Conservation (phyloP, 2,113 vertebrate genomes). For the Toxotes jaculatrix region DNA sequence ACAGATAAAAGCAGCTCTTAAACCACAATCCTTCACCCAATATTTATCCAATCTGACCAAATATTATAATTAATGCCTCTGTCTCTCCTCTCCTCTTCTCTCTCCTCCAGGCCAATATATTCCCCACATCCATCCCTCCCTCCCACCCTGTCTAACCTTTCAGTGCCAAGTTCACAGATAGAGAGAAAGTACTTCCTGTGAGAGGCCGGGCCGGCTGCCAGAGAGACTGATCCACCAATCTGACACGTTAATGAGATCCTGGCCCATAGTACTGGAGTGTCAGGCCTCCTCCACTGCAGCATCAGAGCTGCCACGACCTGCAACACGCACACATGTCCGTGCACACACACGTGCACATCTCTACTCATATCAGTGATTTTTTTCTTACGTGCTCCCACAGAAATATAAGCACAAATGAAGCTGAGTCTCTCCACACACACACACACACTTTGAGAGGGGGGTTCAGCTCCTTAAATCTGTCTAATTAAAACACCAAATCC, state of each 20-base stretch:
- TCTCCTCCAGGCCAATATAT: constrained; percentile 60
- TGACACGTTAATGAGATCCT: constrained; percentile 96
- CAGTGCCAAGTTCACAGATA: constrained; percentile 82
- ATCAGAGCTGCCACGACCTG: constrained; percentile 70
- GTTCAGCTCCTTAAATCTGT: constrained; percentile 98
- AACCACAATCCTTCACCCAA: constrained; percentile 65
- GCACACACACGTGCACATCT: background rate
- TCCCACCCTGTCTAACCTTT: constrained; percentile 70
- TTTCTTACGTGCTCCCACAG: constrained; percentile 40
- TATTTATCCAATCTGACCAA: constrained; percentile 79
- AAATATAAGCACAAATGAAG: constrained; percentile 53
- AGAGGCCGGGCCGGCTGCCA: constrained; percentile 89
- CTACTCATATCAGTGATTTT: constrained; percentile 47
- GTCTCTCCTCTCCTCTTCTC: constrained; percentile 41
- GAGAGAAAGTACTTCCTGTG: constrained; percentile 83
- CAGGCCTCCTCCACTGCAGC: constrained; percentile 78
- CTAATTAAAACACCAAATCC: constrained; percentile 99
- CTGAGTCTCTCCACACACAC: constrained; percentile 9
- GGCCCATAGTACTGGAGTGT: constrained; percentile 88
- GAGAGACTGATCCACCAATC: constrained; percentile 88
- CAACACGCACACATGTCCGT: constrained; percentile 39
- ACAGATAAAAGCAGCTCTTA: constrained; percentile 57
- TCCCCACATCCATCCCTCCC: constrained; percentile 33
- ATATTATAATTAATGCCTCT: constrained; percentile 77
- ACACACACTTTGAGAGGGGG: constrained; percentile 76